Evolutionary conservation across 2,797 vertebrate genomes (phyloP).

Genomic region (Xiphophorus birchmanni): DNA sequence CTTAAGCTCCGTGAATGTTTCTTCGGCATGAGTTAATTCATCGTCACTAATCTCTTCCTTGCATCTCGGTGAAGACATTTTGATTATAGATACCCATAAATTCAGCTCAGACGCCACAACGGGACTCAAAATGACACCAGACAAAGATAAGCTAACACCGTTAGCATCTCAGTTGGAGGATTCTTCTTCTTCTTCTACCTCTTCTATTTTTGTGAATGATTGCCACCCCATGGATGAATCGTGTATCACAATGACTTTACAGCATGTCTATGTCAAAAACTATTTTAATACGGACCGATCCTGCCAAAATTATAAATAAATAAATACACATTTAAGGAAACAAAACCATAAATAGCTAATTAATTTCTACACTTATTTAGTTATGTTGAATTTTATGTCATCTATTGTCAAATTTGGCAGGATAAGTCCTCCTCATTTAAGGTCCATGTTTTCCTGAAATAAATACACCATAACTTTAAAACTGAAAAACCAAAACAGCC

Average conservation of each 20-base stretch:
- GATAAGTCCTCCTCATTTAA: background rate
- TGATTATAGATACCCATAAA: background rate
- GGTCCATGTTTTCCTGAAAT: background rate
- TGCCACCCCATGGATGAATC: background rate
- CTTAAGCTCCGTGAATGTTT: background rate
- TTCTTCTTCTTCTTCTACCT: background rate
- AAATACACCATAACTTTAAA: background rate
- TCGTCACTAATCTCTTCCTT: background rate
- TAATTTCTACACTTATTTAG: background rate
- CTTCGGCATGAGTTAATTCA: background rate
- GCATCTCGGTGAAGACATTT: background rate
- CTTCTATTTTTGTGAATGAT: background rate
- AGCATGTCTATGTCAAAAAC: background rate
- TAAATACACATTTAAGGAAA: too few relatives aligned
- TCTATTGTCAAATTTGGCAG: background rate
- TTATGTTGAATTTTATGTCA: background rate
- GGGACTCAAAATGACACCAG: background rate
- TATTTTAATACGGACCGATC: background rate
- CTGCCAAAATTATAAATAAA: too few relatives aligned
- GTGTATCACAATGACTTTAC: background rate
- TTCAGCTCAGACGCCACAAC: background rate
- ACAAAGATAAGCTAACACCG: background rate
- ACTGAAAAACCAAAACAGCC: background rate
- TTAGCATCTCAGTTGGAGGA: background rate
- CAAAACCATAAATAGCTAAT: background rate